A percentile compares a stretch with the other conserved stretches of the same genome.
Evolutionary conservation across 1,140 invertebrate genomes (phyloP).

Genomic region (Drosophila busckii): DNA sequence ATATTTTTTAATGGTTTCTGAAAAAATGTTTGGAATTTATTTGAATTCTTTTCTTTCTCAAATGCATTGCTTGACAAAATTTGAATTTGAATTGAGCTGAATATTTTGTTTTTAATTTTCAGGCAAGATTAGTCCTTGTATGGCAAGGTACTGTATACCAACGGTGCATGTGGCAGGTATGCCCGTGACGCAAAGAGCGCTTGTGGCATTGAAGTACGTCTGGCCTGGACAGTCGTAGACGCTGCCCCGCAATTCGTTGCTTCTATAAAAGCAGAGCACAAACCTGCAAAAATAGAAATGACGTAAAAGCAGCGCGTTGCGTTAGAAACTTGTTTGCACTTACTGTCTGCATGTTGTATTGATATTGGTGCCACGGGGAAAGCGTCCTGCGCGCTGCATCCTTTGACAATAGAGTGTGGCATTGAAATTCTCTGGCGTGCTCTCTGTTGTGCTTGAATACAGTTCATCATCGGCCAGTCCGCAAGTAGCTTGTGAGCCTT

Average conservation of each 20-base stretch:
- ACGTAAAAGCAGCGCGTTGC: too few relatives aligned
- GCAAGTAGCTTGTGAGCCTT: slow-evolving; percentile 11
- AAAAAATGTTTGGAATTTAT: too few relatives aligned
- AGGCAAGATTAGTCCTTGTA: too few relatives aligned
- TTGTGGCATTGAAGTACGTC: slow-evolving; percentile 39
- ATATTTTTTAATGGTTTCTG: too few relatives aligned
- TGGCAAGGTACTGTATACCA: slow-evolving; percentile 1
- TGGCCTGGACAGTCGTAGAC: slow-evolving; percentile 37
- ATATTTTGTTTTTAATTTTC: too few relatives aligned
- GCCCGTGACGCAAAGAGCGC: slow-evolving; percentile 3
- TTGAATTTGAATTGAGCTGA: too few relatives aligned
- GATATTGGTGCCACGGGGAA: slow-evolving; percentile 25
- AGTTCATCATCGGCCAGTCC: neutral
- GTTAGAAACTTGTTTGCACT: slow-evolving; percentile 15
- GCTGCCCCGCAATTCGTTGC: slow-evolving; percentile 4
- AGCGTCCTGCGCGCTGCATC: slow-evolving; percentile 20
- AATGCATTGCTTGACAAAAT: too few relatives aligned
- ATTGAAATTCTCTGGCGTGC: neutral
- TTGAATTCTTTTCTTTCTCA: too few relatives aligned
- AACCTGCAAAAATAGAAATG: slow-evolving; percentile 9
- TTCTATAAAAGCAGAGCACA: slow-evolving; percentile 14
- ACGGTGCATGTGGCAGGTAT: slow-evolving; percentile 30
- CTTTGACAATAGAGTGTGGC: slow-evolving; percentile 19
- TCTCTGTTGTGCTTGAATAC: neutral
- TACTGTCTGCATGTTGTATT: slow-evolving; percentile 40